These are phyloP conservation scores for Diplodus puntazzo DNA, from an alignment of 2,797 vertebrate genomes.

Conservation along the genomic window DNA sequence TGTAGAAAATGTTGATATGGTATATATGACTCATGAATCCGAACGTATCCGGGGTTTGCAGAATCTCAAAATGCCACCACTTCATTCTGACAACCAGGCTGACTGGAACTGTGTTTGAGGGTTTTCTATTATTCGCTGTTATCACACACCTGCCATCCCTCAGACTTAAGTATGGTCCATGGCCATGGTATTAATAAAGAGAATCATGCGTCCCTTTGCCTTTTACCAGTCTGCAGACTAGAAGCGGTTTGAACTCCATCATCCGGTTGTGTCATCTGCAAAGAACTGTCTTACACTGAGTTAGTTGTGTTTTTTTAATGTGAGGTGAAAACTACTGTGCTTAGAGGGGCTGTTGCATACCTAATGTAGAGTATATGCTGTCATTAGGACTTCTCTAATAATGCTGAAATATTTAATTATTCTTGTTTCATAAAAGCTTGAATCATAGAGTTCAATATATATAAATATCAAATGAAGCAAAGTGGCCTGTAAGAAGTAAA, in stretches of 20 bases:
- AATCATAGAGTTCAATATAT: neutral
- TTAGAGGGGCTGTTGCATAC: neutral
- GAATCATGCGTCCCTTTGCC: constrained; percentile 1
- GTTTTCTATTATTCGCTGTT: neutral
- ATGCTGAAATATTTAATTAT: constrained; percentile 16
- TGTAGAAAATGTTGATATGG: too few species aligned
- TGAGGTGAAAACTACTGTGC: neutral
- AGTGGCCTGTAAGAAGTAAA: neutral
- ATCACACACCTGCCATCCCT: neutral
- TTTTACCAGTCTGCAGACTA: neutral
- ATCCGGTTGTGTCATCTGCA: neutral
- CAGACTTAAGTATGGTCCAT: neutral
- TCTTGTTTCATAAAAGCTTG: constrained; percentile 6
- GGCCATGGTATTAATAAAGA: neutral
- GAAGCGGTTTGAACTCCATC: neutral
- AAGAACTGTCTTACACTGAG: neutral
- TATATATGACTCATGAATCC: too few species aligned
- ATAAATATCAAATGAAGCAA: constrained; percentile 9
- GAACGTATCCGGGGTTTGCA: too few species aligned
- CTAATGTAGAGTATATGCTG: neutral
- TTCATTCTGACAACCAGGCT: neutral
- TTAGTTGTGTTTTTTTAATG: neutral
- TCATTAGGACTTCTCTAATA: neutral
- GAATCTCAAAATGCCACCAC: too few species aligned
- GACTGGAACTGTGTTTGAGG: neutral